phyloP scores from a whole-genome alignment of 23 tunicate species.

The Phallusia fumigata region DNA sequence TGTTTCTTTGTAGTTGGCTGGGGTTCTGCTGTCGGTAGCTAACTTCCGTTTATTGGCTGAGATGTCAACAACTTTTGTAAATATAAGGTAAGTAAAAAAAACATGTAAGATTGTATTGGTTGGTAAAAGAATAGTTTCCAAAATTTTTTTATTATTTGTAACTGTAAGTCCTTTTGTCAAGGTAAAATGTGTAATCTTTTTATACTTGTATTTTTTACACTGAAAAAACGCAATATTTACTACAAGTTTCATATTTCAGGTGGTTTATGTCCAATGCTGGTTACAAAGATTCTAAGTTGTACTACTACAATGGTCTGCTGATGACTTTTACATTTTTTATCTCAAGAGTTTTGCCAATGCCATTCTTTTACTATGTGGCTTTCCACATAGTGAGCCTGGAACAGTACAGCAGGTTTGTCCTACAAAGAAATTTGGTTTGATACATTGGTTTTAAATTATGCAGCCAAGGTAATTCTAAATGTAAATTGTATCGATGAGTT shows the following conservation, averaged over 20 bases:
- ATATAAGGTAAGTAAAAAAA: background rate
- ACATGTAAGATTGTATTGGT: no score
- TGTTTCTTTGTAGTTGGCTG: background rate
- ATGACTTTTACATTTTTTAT: slow-evolving; percentile 14
- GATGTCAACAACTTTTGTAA: slow-evolving; percentile 24
- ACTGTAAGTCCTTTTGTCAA: no score
- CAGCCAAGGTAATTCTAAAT: no score
- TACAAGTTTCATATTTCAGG: background rate
- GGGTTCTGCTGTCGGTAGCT: background rate
- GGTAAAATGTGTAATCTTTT: no score
- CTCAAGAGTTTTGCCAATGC: slow-evolving; percentile 8
- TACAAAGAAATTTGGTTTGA: no score
- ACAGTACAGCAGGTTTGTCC: background rate
- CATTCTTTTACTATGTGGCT: background rate
- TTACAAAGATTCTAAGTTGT: background rate
- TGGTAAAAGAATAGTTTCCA: no score
- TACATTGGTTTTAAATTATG: no score
- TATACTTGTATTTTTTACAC: no score
- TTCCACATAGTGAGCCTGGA: background rate
- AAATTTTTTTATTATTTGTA: no score
- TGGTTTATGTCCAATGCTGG: slow-evolving; percentile 9
- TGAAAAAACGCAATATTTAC: background rate
- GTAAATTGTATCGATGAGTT: no score
- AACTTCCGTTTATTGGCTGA: slow-evolving; percentile 11
- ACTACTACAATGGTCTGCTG: slow-evolving; percentile 9